phyloP scores from a whole-genome alignment of 2,888 invertebrate species.

The Halocaridina rubra region DNA sequence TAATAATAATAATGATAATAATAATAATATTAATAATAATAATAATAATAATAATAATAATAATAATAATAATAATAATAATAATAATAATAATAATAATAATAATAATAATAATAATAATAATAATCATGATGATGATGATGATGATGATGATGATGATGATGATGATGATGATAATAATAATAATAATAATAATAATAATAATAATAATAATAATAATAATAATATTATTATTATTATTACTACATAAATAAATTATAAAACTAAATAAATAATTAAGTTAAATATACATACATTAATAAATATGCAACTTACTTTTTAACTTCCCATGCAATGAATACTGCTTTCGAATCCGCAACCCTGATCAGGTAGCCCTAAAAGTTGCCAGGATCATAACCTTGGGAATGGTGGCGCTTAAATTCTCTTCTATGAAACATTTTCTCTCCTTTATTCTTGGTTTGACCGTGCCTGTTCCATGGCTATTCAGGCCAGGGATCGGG shows the following conservation, averaged over 20 bases:
- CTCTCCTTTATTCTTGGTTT: too few relatives aligned
- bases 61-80: slow-evolving; percentile 8
- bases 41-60: slow-evolving; percentile 4
- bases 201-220: not conserved
- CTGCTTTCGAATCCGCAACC: too few relatives aligned
- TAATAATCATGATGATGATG: not conserved
- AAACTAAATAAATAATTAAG: too few relatives aligned
- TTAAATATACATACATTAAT: too few relatives aligned
- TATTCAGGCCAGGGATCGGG: too few relatives aligned
- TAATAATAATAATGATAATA: not conserved
- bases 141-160: slow-evolving; percentile 3
- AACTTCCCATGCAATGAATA: too few relatives aligned
- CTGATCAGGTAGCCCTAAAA: too few relatives aligned
- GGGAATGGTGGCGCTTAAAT: too few relatives aligned
- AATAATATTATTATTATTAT: not conserved
- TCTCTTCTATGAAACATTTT: too few relatives aligned
- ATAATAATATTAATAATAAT: slow-evolving; percentile 4
- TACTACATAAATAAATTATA: not conserved
- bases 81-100: slow-evolving; percentile 8
- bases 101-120: not conserved
- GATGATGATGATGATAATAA: slow-evolving; percentile 8
- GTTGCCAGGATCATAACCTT: too few relatives aligned
- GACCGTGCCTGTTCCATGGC: too few relatives aligned
- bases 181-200: slow-evolving; percentile 8
- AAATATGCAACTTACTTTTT: too few relatives aligned